Base-by-base conservation (phyloP, 2,888 invertebrate genomes). In the Caenorhabditis sp. region DNA sequence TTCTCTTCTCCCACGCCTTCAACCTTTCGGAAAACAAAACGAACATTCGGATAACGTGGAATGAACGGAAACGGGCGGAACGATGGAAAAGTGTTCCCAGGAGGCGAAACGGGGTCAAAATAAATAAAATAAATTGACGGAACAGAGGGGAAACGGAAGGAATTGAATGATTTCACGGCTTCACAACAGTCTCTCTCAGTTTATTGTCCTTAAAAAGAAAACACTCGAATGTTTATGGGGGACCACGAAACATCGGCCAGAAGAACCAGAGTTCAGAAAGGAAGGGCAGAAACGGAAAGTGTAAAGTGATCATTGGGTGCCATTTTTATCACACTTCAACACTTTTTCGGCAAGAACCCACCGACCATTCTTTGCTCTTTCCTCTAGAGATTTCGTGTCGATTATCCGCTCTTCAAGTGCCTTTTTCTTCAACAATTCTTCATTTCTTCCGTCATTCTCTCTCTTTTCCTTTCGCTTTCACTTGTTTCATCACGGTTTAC, bases 371-470 rank as follows among this genome's bases (percentile, higher is more conserved):
- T 55, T 65, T 37, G 46, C 55, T 56, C 48, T 68, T 68, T 50
- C 32, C 58, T 68, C 66, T 68, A 50, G 66, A 68, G 66, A 58
- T 68, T 68, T 68, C 66, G 66, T 56, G 65, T 65, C 65, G 65
- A 65, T 65, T 65, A 65, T 65, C 65, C 22, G 24, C 45, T 45
- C 41, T 63, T 45, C 53, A 53, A 53, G 53, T 53, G 62, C 45
- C 53, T 65, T 46, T 56, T 45, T 63, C 30, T 30, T 30, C 6
- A 30, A 30, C 30, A 30, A 30, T 46, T 45, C 24, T 52, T 15
- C 45, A 13, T 37, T 24, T 43, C 22, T 27, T 46, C 17, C 7
- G 8, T 55, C 39, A 37, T 20, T 41, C 26, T 43, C 32, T 6
- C 35, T 35, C 45, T 59, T 59, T 43, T 20, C 37, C 15, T 37